A percentile compares a stretch with the other conserved stretches of the same genome.
Evolutionary conservation across 2,888 invertebrate species (phyloP).

Genomic region (Belgica antarctica): DNA sequence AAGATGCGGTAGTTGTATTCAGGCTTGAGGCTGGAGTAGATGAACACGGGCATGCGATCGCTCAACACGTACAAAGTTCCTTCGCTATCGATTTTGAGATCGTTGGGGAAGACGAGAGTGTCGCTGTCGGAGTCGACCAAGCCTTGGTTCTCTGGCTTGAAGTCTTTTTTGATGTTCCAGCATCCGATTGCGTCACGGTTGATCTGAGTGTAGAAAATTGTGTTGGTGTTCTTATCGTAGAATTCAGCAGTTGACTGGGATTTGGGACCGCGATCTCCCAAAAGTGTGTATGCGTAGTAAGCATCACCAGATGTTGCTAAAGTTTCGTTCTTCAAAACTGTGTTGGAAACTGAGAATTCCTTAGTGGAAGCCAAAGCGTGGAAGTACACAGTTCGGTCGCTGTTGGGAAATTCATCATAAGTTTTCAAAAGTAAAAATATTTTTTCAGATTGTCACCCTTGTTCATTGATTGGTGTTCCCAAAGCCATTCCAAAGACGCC

Average conservation of each 20-base stretch:
- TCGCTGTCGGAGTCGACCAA: conserved; percentile 67
- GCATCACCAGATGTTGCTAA: conserved; percentile 64
- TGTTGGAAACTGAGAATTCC: conserved; percentile 75
- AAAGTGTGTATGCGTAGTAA: conserved; percentile 68
- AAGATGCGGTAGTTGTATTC: conserved; percentile 65
- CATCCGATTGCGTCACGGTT: conserved; percentile 76
- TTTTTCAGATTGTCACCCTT: conserved; percentile 56
- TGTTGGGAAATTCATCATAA: conserved; percentile 49
- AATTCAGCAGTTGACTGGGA: conserved; percentile 74
- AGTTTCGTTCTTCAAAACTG: conserved; percentile 70
- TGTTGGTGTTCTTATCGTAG: conserved; percentile 66
- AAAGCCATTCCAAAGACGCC: conserved; percentile 75
- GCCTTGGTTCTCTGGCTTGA: conserved; percentile 65
- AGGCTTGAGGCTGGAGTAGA: conserved; percentile 64
- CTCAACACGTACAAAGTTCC: conserved; percentile 72
- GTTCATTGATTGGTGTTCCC: conserved; percentile 57
- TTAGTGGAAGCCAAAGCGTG: conserved; percentile 77
- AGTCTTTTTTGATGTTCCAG: conserved; percentile 70
- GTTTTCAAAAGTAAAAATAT: not conserved
- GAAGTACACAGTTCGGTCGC: conserved; percentile 72
- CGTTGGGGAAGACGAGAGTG: conserved; percentile 73
- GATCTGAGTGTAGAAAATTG: conserved; percentile 71
- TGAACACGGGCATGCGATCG: conserved; percentile 72
- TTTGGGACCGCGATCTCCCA: conserved; percentile 69
- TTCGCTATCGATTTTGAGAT: conserved; percentile 66